Conservation (phyloP, 1,140 invertebrate species). For the Latrodectus geometricus region DNA sequence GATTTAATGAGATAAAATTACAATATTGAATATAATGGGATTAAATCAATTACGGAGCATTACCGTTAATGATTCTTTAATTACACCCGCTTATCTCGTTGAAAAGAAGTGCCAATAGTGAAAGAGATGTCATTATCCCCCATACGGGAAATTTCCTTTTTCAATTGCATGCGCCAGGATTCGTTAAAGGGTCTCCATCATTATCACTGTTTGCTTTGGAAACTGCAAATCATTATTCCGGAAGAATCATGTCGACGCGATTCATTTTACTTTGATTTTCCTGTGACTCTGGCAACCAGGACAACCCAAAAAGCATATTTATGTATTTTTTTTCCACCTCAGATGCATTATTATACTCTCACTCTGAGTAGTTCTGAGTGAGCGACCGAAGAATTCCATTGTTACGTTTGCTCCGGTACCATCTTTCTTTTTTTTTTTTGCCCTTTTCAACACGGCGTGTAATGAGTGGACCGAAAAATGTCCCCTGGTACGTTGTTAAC, state of each 20-base stretch:
- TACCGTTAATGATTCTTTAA: too few species aligned
- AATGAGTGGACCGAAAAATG: conserved; percentile 8
- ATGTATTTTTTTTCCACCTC: not conserved
- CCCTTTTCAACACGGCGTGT: not conserved
- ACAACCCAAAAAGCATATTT: not conserved
- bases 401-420: conserved; percentile 37
- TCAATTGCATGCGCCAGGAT: not conserved
- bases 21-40: too few species aligned
- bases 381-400: conserved; percentile 17
- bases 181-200: not conserved
- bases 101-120: too few species aligned
- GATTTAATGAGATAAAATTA: too few species aligned
- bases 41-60: too few species aligned
- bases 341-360: not conserved
- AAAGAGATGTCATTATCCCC: too few species aligned
- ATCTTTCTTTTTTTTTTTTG: not conserved
- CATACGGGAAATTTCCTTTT: too few species aligned
- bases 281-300: not conserved
- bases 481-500: conserved; percentile 22
- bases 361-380: not conserved
- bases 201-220: not conserved
- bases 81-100: too few species aligned
- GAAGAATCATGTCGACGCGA: not conserved
- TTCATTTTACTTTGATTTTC: not conserved
- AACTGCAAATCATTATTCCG: not conserved